These are phyloP conservation scores for Muscina levida DNA, from an alignment of 2,888 invertebrate species.

Conservation along the genomic window DNA sequence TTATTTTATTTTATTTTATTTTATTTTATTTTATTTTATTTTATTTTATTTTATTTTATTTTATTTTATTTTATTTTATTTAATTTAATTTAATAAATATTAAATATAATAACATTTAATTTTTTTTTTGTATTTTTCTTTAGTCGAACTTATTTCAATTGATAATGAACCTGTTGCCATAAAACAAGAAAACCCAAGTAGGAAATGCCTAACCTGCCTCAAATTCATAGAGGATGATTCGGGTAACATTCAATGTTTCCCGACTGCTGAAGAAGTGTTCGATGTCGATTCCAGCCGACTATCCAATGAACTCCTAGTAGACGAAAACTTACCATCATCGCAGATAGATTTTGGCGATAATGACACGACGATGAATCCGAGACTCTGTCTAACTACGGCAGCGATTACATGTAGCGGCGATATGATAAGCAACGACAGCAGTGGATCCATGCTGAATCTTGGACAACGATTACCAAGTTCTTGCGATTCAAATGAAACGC, in stretches of 20 bases:
- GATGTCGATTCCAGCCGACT: constrained; percentile 21
- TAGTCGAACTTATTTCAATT: constrained; percentile 24
- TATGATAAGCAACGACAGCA: background rate
- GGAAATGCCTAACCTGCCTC: background rate
- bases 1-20: no score
- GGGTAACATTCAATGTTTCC: constrained; percentile 28
- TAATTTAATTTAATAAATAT: no score
- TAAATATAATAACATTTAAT: no score
- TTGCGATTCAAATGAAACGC: background rate
- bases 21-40: no score
- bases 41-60: no score
- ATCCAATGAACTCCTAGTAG: background rate
- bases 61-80: no score
- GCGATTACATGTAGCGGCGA: background rate
- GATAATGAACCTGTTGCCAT: background rate
- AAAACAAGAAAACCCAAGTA: constrained; percentile 32
- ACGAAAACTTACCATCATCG: constrained; percentile 40
- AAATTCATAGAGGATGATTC: constrained; percentile 44
- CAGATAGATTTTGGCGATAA: constrained; percentile 42
- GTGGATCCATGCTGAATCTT: constrained; percentile 3
- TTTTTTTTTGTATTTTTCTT: background rate
- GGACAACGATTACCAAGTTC: constrained; percentile 45
- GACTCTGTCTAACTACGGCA: background rate
- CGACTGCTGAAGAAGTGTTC: constrained; percentile 38
- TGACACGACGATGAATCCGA: background rate